phyloP scores from a whole-genome alignment of 2,113 vertebrate genomes.

The Xiphorhynchus elegans region DNA sequence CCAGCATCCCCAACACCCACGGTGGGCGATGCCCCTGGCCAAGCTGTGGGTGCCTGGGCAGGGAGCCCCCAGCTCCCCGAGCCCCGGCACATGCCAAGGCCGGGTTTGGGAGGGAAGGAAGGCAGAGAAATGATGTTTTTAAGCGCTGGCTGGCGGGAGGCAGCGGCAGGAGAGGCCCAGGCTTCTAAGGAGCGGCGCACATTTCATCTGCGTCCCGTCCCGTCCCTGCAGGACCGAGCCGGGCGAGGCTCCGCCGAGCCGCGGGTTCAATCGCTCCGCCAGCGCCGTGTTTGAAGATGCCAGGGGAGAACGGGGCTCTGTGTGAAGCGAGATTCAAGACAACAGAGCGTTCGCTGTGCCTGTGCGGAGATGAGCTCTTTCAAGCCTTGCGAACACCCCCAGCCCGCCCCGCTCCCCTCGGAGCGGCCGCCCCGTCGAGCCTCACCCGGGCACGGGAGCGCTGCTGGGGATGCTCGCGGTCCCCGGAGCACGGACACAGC shows the following conservation, averaged over 20 bases:
- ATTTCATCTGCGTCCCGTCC: not conserved
- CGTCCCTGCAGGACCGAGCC: not conserved
- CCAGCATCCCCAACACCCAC: not conserved
- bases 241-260: not conserved
- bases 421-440: not conserved
- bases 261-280: not conserved
- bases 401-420: not conserved
- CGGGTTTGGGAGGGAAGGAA: not conserved
- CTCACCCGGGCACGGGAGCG: not conserved
- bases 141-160: not conserved
- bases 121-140: not conserved
- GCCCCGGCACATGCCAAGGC: not conserved
- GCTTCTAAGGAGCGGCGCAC: not conserved
- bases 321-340: constrained; percentile 28
- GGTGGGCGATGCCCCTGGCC: accelerated
- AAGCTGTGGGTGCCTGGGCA: not conserved
- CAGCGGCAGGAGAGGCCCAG: not conserved
- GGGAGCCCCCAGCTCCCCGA: not conserved
- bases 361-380: not conserved
- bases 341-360: not conserved
- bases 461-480: no score
- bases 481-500: no score
- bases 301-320: constrained; percentile 13
- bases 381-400: not conserved
- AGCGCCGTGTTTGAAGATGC: not conserved